A percentile compares a stretch with the other conserved stretches of the same genome.
Conservation (phyloP, 2,888 invertebrate genomes). For the Xanthia togata region DNA sequence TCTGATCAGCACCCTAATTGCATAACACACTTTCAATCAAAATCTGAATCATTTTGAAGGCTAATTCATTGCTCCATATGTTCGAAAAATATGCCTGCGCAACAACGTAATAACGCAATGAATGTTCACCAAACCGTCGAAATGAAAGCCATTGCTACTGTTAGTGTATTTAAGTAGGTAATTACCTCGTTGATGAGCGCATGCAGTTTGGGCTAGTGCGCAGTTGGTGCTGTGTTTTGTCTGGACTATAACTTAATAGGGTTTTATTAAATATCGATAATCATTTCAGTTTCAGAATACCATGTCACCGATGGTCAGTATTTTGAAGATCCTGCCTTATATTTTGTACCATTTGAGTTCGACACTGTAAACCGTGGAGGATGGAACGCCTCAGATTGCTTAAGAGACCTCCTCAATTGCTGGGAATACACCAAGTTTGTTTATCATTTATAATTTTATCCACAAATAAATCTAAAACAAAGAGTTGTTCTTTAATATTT, state of each 20-base stretch:
- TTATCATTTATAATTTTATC: conserved; percentile 9
- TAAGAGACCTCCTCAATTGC: conserved; percentile 40
- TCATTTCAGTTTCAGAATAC: conserved; percentile 44
- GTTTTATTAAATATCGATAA: neutral
- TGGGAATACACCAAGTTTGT: conserved; percentile 54
- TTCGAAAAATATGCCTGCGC: no score
- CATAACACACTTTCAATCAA: no score
- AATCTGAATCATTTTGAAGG: no score
- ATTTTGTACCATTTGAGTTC: conserved; percentile 27
- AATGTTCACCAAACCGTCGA: no score
- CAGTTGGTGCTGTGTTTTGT: neutral
- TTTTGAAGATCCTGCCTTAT: accelerated
- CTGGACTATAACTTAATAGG: neutral
- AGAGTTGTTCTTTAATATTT: neutral
- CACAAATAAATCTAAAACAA: neutral
- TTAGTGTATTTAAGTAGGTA: no score
- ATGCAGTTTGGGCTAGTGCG: neutral
- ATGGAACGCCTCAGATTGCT: conserved; percentile 37
- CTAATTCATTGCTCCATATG: no score
- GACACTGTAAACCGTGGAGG: conserved; percentile 22
- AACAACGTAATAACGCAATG: no score
- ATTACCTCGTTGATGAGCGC: no score
- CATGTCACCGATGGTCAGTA: conserved; percentile 28
- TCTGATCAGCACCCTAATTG: neutral
- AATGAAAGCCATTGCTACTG: no score